Evolutionary conservation across 2,797 vertebrate species (phyloP).

Genomic region (Toxotes lorentzi): DNA sequence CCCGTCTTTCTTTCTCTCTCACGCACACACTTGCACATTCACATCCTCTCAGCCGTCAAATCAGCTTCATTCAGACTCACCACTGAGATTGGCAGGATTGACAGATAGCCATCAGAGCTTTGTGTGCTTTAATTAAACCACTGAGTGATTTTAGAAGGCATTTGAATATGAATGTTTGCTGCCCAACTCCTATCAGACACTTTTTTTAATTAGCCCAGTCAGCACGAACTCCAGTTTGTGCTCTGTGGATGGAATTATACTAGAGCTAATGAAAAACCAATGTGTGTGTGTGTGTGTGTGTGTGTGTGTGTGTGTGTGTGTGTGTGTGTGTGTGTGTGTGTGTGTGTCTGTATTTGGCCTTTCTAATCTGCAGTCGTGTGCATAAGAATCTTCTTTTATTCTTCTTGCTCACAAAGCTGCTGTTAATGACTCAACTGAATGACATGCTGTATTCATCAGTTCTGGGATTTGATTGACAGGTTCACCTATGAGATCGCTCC

Average conservation of each 20-base stretch:
- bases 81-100: constrained; percentile 67
- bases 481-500: constrained; percentile 99
- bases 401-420: background rate
- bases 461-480: constrained; percentile 81
- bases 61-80: constrained; percentile 69
- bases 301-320: constrained; percentile 35
- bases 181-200: constrained; percentile 75
- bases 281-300: constrained; percentile 18
- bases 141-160: constrained; percentile 68
- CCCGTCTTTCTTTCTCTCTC: constrained; percentile 15
- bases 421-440: background rate
- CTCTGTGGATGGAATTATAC: constrained; percentile 59
- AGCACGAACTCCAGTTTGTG: constrained; percentile 62
- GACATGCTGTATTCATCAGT: background rate
- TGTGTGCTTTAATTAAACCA: constrained; percentile 85
- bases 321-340: background rate
- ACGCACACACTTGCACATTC: constrained; percentile 27
- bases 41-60: constrained; percentile 57
- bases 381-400: constrained; percentile 29
- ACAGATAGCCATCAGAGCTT: constrained; percentile 86
- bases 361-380: constrained; percentile 28
- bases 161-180: constrained; percentile 85
- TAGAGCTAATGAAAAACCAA: constrained; percentile 61
- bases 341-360: background rate
- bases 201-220: constrained; percentile 83